These are phyloP conservation scores for Phaedon cochleariae DNA, from an alignment of 2,888 invertebrate species.

Conservation along the genomic window DNA sequence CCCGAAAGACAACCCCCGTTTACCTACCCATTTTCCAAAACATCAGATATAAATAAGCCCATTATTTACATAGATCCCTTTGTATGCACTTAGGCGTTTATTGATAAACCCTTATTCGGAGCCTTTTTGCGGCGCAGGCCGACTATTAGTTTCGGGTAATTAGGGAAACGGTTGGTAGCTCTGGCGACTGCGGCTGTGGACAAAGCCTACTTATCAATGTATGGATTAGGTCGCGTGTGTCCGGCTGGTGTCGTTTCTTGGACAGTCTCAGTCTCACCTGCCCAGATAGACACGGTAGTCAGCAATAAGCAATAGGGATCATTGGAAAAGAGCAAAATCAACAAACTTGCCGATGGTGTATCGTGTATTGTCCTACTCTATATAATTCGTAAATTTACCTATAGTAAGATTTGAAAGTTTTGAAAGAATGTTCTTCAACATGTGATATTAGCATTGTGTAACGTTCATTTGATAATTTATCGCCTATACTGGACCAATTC, in stretches of 20 bases:
- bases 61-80: slow-evolving; percentile 12
- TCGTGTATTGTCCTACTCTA: neutral
- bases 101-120: slow-evolving; percentile 18
- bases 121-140: slow-evolving; percentile 20
- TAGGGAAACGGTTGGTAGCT: slow-evolving; percentile 36
- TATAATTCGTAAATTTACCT: too few relatives aligned
- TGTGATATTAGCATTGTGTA: too few relatives aligned
- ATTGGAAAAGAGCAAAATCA: slow-evolving; percentile 25
- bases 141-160: slow-evolving; percentile 42
- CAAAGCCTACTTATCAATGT: slow-evolving; percentile 52
- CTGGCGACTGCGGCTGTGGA: slow-evolving; percentile 42
- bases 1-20: slow-evolving; percentile 4
- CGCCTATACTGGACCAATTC: too few relatives aligned
- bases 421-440: too few relatives aligned
- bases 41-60: slow-evolving; percentile 15
- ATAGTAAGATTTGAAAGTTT: too few relatives aligned
- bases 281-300: neutral
- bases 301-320: too few relatives aligned
- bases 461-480: too few relatives aligned
- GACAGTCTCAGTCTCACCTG: slow-evolving; percentile 31
- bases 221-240: slow-evolving; percentile 56
- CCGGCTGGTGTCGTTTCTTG: slow-evolving; percentile 31
- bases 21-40: slow-evolving; percentile 10
- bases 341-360: slow-evolving; percentile 1
- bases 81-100: slow-evolving; percentile 17